Evolutionary conservation across 2,888 invertebrate species (phyloP).

Genomic region (Cosmorhoe ocellata): DNA sequence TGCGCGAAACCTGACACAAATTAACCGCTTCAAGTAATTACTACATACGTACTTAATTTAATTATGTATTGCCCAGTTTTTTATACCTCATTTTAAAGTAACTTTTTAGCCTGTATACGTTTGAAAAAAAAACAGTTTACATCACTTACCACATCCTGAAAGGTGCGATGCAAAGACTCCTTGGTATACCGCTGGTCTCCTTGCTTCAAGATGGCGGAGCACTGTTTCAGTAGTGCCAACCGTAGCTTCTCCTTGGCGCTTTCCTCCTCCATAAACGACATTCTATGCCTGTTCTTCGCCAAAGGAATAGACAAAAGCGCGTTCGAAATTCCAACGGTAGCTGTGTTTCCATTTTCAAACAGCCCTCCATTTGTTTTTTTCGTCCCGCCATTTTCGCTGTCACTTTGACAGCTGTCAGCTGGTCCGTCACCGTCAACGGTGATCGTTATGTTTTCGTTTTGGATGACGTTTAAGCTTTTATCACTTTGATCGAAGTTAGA

Average conservation of each 20-base stretch:
- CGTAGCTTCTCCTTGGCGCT: conserved; percentile 84
- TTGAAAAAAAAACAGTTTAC: no score
- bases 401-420: conserved; percentile 25
- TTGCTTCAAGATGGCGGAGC: conserved; percentile 84
- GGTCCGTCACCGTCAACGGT: conserved; percentile 25
- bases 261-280: conserved; percentile 88
- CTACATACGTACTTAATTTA: conserved; percentile 1
- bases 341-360: conserved; percentile 15
- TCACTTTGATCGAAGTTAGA: conserved; percentile 11
- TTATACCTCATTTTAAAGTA: not conserved
- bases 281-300: conserved; percentile 60
- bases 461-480: conserved; percentile 7
- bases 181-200: conserved; percentile 84
- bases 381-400: conserved; percentile 18
- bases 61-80: no score
- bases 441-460: conserved; percentile 24
- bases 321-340: conserved; percentile 26
- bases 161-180: conserved; percentile 84
- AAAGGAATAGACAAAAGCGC: conserved; percentile 31
- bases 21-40: conserved; percentile 4
- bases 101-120: no score
- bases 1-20: conserved; percentile 11
- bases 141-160: conserved; percentile 86
- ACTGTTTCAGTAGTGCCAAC: conserved; percentile 84
- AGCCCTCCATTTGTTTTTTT: conserved; percentile 16